Evolutionary conservation across 2,113 vertebrate species (phyloP), one percentile per base, ranked within the genome.

Genomic region (Cacatua alba): DNA sequence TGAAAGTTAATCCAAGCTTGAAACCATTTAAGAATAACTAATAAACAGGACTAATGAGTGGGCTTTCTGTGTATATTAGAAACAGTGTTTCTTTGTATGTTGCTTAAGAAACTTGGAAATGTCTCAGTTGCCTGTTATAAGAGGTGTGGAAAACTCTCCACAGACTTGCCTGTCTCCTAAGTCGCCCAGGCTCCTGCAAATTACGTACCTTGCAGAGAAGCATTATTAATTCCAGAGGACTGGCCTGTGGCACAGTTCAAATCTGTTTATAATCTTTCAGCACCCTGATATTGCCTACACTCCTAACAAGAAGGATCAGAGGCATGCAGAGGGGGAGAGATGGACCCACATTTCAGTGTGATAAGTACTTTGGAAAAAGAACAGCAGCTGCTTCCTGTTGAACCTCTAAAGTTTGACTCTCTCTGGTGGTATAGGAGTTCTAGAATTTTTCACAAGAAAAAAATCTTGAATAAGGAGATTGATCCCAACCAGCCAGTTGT

Each of bases 181-280:
- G 17, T 39, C 8, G 16, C 59, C 23, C 41, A 69, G 53, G 51
- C 39, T 95, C 79, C 91, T 90, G 63, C 68, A 86, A 91, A 86
- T 90, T 63, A 63, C 23, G 51, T 92, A 64, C 87, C 83, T 96
- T 91, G 78, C 39, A 79, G 82, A 74, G 95, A 92, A 93, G 35
- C 86, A 65, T 92, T 94, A 92, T 97, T 97, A 96, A 94, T 97
- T 97, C 86, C 96, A 96, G 95, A 78, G 86, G 92, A 93, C 82
- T 94, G 90, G 87, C 92, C 75, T 96, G 92, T 94, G 78, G 82
- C 88, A 64, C 41, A n/a, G 24, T 84, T 76, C 60, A 81, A 96
- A 94, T 90, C 92, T 96, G 94, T 90, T 97, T 97, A 92, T 90
- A 95, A 97, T 97, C 96, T 94, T 92, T 95, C 92, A 94, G 82